Evolutionary conservation across 1,140 invertebrate genomes (phyloP).

Genomic region (Calliopsis andreniformis): DNA sequence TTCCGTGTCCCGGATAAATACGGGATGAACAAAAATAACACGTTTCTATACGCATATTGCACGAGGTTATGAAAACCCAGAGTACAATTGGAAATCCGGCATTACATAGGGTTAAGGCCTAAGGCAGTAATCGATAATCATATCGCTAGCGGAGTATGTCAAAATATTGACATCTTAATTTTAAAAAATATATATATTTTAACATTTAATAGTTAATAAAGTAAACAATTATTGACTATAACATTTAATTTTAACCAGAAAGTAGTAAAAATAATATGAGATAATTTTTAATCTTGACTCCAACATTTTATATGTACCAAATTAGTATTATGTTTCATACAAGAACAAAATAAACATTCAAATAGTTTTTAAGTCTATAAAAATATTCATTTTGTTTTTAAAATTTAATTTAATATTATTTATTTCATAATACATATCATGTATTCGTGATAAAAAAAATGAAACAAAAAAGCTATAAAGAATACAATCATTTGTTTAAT

Average conservation of each 20-base stretch:
- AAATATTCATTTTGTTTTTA: not conserved
- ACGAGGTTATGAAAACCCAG: constrained; percentile 8
- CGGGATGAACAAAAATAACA: constrained; percentile 95
- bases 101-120: not conserved
- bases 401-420: not conserved
- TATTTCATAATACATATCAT: not conserved
- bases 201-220: too few relatives aligned
- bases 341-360: too few relatives aligned
- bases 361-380: not conserved
- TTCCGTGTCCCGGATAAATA: constrained; percentile 93
- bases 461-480: not conserved
- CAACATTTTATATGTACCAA: too few relatives aligned
- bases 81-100: not conserved
- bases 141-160: not conserved
- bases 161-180: too few relatives aligned
- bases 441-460: not conserved
- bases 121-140: not conserved
- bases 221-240: too few relatives aligned
- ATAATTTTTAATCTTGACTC: too few relatives aligned
- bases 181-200: too few relatives aligned
- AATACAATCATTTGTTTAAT: too few relatives aligned
- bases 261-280: too few relatives aligned
- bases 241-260: too few relatives aligned
- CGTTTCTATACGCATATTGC: constrained; percentile 91
- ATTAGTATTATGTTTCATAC: too few relatives aligned